Percentiles rank a stretch among this genome's conserved stretches.
Evolutionary conservation across 2,797 vertebrate genomes (phyloP).

Genomic region (Argya squamiceps): DNA sequence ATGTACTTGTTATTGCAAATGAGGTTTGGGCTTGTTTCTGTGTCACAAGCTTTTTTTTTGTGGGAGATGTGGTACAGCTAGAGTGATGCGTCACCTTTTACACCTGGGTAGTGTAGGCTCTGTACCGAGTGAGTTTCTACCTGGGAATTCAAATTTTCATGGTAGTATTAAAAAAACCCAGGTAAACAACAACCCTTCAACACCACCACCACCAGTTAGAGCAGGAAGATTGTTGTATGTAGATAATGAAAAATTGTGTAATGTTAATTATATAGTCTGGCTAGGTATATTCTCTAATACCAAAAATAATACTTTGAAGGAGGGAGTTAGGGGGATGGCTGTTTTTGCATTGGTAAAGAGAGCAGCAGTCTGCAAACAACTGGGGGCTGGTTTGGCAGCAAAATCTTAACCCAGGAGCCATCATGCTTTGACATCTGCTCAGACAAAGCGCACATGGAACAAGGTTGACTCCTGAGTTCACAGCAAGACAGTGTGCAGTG

Average conservation of each 20-base stretch:
- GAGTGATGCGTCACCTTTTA: background rate
- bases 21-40: background rate
- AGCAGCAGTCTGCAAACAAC: conserved; percentile 31
- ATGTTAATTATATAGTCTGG: background rate
- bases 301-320: background rate
- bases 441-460: background rate
- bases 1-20: background rate
- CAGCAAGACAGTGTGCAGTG: rapidly evolving
- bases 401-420: background rate
- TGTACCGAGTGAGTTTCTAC: background rate
- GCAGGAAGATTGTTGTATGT: background rate
- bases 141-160: background rate
- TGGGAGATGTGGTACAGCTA: background rate
- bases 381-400: conserved; percentile 17
- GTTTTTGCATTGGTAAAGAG: conserved; percentile 13
- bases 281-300: background rate
- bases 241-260: conserved; percentile 28
- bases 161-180: background rate
- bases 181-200: background rate
- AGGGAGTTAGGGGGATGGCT: background rate
- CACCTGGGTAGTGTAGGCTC: background rate
- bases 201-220: background rate
- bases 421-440: conserved; percentile 7
- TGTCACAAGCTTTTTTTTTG: background rate
- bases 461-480: background rate